Percentiles rank a stretch among this genome's conserved stretches.
phyloP scores from a whole-genome alignment of 2,797 vertebrate species.

The Oreochromis mossambicus region DNA sequence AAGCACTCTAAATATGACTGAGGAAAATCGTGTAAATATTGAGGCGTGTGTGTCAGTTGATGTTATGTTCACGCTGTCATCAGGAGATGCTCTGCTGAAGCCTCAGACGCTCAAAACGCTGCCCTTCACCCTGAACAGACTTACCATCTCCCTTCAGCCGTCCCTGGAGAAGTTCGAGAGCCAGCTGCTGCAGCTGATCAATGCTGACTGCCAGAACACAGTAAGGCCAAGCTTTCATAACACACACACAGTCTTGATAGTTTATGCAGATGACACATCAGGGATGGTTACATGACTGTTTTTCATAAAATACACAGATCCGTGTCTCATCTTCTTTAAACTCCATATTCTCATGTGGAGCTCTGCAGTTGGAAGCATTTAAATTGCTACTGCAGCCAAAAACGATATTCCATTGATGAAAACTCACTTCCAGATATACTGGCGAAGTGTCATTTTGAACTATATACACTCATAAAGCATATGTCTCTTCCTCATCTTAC shows the following conservation, averaged over 20 bases:
- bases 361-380: neutral
- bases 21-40: neutral
- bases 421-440: neutral
- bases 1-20: neutral
- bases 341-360: neutral
- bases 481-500: neutral
- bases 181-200: slow-evolving; percentile 82
- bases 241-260: neutral
- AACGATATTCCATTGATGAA: neutral
- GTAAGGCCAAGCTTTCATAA: slow-evolving; percentile 65
- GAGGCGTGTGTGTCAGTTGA: neutral
- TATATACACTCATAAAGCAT: neutral
- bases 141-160: slow-evolving; percentile 82
- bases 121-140: slow-evolving; percentile 78
- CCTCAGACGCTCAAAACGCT: slow-evolving; percentile 79
- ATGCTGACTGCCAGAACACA: slow-evolving; percentile 80
- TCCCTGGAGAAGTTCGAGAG: slow-evolving; percentile 89
- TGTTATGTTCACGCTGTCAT: neutral
- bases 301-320: neutral
- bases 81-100: slow-evolving; percentile 82
- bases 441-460: neutral
- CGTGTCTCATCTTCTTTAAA: neutral
- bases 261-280: neutral
- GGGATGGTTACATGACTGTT: neutral
- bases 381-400: neutral